Percentiles rank a stretch among this genome's conserved stretches.
These are phyloP conservation scores for Allophyes oxyacanthae DNA, from an alignment of 2,888 invertebrate genomes.

Conservation along the genomic window DNA sequence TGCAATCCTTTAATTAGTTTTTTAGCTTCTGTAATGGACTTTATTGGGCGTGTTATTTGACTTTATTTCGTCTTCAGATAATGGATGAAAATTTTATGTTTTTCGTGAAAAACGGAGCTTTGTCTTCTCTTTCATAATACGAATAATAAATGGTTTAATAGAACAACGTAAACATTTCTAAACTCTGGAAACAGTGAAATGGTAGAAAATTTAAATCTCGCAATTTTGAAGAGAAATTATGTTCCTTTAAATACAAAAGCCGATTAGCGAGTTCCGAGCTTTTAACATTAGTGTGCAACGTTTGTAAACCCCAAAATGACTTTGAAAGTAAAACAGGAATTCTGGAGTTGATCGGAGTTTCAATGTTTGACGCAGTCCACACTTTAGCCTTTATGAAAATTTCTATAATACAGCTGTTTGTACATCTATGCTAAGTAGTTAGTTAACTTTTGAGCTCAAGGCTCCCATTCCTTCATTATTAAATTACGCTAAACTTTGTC, in stretches of 20 bases:
- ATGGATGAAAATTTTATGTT: neutral
- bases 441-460: slow-evolving; percentile 35
- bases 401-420: slow-evolving; percentile 25
- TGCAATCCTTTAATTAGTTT: slow-evolving; percentile 36
- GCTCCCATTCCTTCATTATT: slow-evolving; percentile 50
- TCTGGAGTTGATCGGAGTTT: slow-evolving; percentile 29
- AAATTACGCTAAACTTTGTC: slow-evolving; percentile 50
- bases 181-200: slow-evolving; percentile 19
- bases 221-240: slow-evolving; percentile 29
- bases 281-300: slow-evolving; percentile 38
- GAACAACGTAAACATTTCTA: slow-evolving; percentile 11
- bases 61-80: neutral
- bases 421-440: slow-evolving; percentile 44
- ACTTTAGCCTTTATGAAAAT: slow-evolving; percentile 34
- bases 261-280: slow-evolving; percentile 42
- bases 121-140: neutral
- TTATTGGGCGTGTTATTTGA: neutral
- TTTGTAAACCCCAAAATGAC: slow-evolving; percentile 37
- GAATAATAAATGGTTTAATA: slow-evolving; percentile 18
- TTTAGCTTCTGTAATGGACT: slow-evolving; percentile 6
- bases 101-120: neutral
- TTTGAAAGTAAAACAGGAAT: slow-evolving; percentile 34
- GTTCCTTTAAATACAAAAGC: slow-evolving; percentile 37
- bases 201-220: slow-evolving; percentile 26
- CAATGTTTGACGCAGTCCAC: slow-evolving; percentile 16